A percentile compares a stretch with the other conserved stretches of the same genome.
Conservation (phyloP, 2,888 invertebrate species). For the Cactoblastis cactorum region DNA sequence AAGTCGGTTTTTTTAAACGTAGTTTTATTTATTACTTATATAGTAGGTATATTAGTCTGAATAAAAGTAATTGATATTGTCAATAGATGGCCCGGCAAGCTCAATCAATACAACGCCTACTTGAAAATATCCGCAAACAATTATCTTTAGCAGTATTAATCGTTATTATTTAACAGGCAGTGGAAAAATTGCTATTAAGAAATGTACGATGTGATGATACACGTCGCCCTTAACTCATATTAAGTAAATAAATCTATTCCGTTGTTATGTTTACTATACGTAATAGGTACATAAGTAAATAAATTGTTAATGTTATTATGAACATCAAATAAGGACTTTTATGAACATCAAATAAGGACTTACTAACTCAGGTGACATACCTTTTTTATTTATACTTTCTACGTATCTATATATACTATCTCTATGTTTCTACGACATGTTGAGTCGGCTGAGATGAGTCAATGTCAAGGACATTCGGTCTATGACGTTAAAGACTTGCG, state of each 20-base stretch:
- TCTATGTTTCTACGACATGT: not conserved
- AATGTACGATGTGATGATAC: no score
- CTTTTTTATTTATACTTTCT: not conserved
- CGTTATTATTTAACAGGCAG: not conserved
- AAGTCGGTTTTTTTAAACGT: no score
- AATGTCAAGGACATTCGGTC: conserved; percentile 32
- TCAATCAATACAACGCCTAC: not conserved
- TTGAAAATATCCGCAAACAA: conserved; percentile 2
- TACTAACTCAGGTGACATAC: no score
- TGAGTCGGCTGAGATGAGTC: not conserved
- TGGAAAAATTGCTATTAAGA: not conserved
- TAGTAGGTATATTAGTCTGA: conserved; percentile 8
- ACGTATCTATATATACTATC: no score
- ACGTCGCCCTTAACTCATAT: not conserved
- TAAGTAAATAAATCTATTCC: no score
- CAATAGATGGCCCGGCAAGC: not conserved
- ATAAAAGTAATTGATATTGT: conserved; percentile 10
- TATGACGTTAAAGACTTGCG: conserved; percentile 10
- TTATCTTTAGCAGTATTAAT: not conserved
- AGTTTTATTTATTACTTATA: no score
- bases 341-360: no score
- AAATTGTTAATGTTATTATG: no score
- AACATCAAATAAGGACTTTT: no score
- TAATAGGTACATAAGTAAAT: no score
- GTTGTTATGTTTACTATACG: no score